These are phyloP conservation scores for Hoplostethus mediterraneus DNA, from an alignment of 2,797 vertebrate genomes.

Conservation along the genomic window DNA sequence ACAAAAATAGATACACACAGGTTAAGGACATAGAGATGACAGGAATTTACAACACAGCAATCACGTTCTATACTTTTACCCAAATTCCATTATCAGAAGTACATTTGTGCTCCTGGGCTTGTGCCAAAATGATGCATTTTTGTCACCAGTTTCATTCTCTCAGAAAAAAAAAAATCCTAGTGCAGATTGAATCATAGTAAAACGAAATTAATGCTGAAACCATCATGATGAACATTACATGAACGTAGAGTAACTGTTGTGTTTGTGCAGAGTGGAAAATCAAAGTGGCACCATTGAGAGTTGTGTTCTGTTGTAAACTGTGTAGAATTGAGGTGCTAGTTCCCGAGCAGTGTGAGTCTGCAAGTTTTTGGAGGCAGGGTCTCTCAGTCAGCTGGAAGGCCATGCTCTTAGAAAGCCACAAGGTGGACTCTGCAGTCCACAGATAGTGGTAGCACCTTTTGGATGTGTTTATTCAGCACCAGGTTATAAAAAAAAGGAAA, in stretches of 20 bases:
- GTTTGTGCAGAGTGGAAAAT: conserved; percentile 75
- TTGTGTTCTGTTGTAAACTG: conserved; percentile 86
- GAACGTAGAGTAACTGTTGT: conserved; percentile 49
- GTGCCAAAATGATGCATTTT: conserved; percentile 75
- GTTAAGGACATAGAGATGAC: conserved; percentile 86
- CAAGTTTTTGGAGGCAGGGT: conserved; percentile 70
- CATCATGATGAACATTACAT: conserved; percentile 58
- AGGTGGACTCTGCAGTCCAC: conserved; percentile 75
- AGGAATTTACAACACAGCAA: conserved; percentile 87
- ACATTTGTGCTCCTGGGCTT: conserved; percentile 77
- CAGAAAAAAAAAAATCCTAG: conserved; percentile 67
- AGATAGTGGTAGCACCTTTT: conserved; percentile 84
- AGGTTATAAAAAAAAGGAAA: conserved; percentile 72
- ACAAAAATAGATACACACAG: conserved; percentile 85
- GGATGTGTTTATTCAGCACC: conserved; percentile 86
- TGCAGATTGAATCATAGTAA: conserved; percentile 70
- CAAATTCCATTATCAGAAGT: conserved; percentile 77
- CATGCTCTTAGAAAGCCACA: conserved; percentile 75
- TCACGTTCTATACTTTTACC: conserved; percentile 80
- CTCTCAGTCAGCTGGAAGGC: conserved; percentile 73
- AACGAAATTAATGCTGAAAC: conserved; percentile 60
- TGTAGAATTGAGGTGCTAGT: conserved; percentile 82
- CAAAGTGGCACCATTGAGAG: conserved; percentile 84
- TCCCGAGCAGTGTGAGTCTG: conserved; percentile 77
- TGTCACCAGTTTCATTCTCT: conserved; percentile 70